Evolutionary conservation across 2,113 vertebrate genomes (phyloP).

Genomic region (Erpornis zantholeuca): DNA sequence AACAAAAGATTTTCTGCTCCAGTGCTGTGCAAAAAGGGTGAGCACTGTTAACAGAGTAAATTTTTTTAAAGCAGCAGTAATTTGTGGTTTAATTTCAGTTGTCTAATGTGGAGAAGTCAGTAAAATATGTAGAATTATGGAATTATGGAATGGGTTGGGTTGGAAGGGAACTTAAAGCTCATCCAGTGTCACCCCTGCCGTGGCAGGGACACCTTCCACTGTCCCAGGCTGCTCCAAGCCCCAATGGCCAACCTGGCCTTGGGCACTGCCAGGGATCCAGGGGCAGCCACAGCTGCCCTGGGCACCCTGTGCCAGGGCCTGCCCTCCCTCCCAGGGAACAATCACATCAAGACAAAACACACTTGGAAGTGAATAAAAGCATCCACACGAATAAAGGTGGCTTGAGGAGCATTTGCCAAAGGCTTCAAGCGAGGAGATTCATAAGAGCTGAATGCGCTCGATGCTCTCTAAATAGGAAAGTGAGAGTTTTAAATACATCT

Average conservation of each 20-base stretch:
- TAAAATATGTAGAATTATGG: not conserved
- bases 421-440: not conserved
- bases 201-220: not conserved
- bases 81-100: not conserved
- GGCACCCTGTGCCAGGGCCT: rapidly evolving
- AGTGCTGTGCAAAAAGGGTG: not conserved
- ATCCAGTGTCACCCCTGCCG: not conserved
- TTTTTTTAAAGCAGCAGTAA: not conserved
- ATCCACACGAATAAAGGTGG: not conserved
- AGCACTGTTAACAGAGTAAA: not conserved
- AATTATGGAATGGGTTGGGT: not conserved
- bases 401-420: not conserved
- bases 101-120: not conserved
- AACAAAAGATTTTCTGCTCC: not conserved
- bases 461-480: not conserved
- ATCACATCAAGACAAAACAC: not conserved
- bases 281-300: not conserved
- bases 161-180: not conserved
- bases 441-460: not conserved
- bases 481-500: not conserved
- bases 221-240: not conserved
- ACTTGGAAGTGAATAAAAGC: not conserved
- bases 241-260: rapidly evolving
- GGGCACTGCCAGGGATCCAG: not conserved
- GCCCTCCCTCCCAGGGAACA: not conserved